These are phyloP conservation scores for Sphecodes monilicornis DNA, from an alignment of 2,888 invertebrate species.

Conservation along the genomic window DNA sequence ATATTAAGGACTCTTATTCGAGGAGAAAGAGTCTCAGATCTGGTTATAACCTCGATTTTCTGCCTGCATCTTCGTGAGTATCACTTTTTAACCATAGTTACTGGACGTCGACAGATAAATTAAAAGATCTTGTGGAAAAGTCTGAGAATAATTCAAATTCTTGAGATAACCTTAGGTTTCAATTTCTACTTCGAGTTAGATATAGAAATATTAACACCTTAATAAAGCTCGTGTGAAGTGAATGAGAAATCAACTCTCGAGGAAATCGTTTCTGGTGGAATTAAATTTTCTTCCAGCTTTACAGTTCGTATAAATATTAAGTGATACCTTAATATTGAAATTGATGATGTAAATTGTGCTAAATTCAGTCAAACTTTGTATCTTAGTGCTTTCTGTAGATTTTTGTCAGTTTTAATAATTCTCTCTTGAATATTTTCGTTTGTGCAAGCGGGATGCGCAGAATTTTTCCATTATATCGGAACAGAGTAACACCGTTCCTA, in stretches of 20 bases:
- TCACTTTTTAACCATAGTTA: neutral
- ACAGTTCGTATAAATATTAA: neutral
- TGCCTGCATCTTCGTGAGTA: slow-evolving; percentile 8
- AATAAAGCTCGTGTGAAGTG: neutral
- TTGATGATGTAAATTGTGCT: neutral
- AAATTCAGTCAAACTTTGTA: neutral
- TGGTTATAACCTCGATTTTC: slow-evolving; percentile 5
- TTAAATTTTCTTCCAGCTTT: neutral
- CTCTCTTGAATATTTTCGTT: neutral
- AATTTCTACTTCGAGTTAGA: neutral
- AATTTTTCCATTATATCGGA: slow-evolving; percentile 2
- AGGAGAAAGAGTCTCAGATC: slow-evolving; percentile 29
- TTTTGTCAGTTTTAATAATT: neutral
- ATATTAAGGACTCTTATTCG: neutral
- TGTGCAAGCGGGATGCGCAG: neutral
- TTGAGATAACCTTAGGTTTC: neutral
- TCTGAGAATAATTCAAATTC: too few relatives aligned
- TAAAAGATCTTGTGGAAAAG: too few relatives aligned
- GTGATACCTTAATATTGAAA: neutral
- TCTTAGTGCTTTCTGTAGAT: neutral
- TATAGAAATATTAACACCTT: neutral
- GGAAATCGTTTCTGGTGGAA: neutral
- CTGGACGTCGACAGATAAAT: too few relatives aligned
- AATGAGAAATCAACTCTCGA: neutral
- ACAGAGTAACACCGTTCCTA: neutral